Evolutionary conservation across 2,113 vertebrate species (phyloP).

Genomic region (Oceanodroma tethys): DNA sequence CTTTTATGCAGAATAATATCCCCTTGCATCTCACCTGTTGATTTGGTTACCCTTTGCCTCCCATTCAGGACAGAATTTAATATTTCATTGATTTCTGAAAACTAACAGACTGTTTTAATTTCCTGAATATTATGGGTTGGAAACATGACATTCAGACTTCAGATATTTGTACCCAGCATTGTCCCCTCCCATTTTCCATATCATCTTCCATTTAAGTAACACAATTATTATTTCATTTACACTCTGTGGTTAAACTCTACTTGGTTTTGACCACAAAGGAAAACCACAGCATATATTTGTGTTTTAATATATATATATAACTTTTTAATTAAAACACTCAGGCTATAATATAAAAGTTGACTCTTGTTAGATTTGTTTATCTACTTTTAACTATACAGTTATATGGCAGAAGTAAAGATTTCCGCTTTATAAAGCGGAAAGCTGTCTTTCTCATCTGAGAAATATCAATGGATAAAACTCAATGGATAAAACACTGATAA

Average conservation of each 20-base stretch:
- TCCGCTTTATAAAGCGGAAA: neutral
- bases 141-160: neutral
- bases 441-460: neutral
- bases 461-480: neutral
- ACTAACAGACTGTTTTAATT: neutral
- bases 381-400: neutral
- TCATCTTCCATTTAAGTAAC: neutral
- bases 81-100: neutral
- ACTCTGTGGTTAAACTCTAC: neutral
- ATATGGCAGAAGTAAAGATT: neutral
- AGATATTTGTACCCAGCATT: neutral
- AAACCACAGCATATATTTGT: neutral
- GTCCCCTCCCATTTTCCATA: neutral
- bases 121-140: neutral
- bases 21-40: neutral
- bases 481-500: slow-evolving; percentile 23
- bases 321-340: neutral
- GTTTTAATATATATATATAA: neutral
- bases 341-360: neutral
- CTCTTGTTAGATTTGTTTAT: neutral
- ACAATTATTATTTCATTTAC: neutral
- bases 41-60: neutral
- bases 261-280: neutral
- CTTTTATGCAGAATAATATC: neutral
- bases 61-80: neutral